phyloP scores from a whole-genome alignment of 2,113 vertebrate genomes.

The Trinectes maculatus region DNA sequence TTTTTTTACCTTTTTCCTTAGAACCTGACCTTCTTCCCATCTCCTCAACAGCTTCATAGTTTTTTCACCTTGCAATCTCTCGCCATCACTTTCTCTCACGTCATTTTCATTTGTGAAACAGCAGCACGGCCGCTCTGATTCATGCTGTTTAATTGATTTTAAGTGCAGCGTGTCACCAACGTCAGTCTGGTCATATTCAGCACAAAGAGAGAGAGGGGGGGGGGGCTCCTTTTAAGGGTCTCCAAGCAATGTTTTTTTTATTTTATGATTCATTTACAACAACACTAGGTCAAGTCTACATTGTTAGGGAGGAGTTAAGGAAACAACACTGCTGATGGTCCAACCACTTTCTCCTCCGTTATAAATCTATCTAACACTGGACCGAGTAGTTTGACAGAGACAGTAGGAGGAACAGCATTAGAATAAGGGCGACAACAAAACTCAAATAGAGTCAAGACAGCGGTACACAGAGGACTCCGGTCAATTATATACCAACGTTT shows the following conservation, averaged over 20 bases:
- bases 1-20: neutral
- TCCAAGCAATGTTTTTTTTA: conserved; percentile 82
- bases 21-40: conserved; percentile 20
- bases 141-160: neutral
- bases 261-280: conserved; percentile 78
- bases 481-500: conserved; percentile 39
- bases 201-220: conserved; percentile 33
- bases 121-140: neutral
- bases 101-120: neutral
- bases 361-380: conserved; percentile 69
- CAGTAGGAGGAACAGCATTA: conserved; percentile 53
- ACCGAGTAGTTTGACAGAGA: conserved; percentile 69
- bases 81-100: neutral
- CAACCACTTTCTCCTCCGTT: conserved; percentile 51
- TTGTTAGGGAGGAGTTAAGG: conserved; percentile 59
- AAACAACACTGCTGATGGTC: conserved; percentile 64
- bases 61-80: neutral
- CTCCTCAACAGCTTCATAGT: neutral
- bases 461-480: conserved; percentile 43
- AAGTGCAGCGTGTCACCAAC: neutral
- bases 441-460: conserved; percentile 65
- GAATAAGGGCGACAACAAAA: conserved; percentile 76
- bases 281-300: conserved; percentile 81
- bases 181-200: conserved; percentile 1
- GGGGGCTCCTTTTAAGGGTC: conserved; percentile 59